Base-by-base conservation (phyloP, 2,113 vertebrate genomes). In the Sciurus niger region DNA sequence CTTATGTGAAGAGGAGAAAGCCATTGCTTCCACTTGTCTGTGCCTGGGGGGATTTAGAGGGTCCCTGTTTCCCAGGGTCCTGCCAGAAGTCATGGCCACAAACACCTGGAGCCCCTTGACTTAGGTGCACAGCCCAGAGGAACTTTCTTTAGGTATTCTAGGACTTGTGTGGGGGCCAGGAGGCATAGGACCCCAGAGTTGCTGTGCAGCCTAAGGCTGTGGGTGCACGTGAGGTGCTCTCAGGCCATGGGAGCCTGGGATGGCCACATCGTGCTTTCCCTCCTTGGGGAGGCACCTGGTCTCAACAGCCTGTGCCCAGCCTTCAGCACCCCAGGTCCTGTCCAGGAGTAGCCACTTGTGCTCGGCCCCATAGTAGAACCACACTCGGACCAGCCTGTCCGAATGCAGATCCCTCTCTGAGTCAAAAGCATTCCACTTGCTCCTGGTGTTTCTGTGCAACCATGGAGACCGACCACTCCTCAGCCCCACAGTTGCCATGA, bases 191-290 rank as follows among this genome's bases (percentile, higher is more conserved):
- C 40, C 34, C 48, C 1, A 13, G 51, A 6, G 4, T 28, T 24
- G 5, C 34, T 2, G 0, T n/a, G 13, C 40, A 4, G 37, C n/a
- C 12, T 40, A n/a, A 11, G 74, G 37, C 32, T 14, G 1, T 58
- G 55, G 55, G 65, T 34, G 1, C 48, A 6, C 18, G 32, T 14
- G 92, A 84, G 63, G 60, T 30, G 1, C 14, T 60, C 46, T 60
- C 63, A 83, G 91, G 68, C 32, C 10, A 4, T 17, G 10, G 28
- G 16, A 79, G 48, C 63, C 83, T 60, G 32, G 16, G 34, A n/a
- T 0, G 0, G 18, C 34, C 65, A 48, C 0, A 0, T 60, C 37
- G 8, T 0, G 1, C 63, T 32, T 43, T 76, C 43, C 30, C 25
- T 14, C n/a, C 40, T 34, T n/a, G 74, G 20, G 24, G 65, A 46